Conservation (phyloP, 2,113 vertebrate species). For the Dicerorhinus sumatrensis region DNA sequence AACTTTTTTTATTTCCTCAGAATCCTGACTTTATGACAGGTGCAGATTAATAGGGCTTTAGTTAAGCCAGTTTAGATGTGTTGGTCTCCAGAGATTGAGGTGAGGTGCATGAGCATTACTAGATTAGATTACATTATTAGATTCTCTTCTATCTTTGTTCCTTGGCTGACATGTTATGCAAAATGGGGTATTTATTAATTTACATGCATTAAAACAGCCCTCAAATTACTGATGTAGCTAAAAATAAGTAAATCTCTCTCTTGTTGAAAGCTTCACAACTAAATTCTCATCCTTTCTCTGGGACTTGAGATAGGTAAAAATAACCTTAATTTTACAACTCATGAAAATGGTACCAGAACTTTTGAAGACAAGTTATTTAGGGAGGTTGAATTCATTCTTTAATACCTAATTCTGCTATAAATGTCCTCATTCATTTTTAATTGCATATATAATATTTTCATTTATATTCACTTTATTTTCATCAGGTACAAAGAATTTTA, state of each 20-base stretch:
- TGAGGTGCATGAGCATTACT: background rate
- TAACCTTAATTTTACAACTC: conserved; percentile 29
- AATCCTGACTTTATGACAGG: background rate
- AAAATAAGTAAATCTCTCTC: conserved; percentile 6
- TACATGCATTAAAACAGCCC: background rate
- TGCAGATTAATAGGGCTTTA: background rate
- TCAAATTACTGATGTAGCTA: background rate
- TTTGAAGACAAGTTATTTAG: background rate
- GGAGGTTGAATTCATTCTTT: conserved; percentile 11
- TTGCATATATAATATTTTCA: background rate
- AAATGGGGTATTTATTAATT: conserved; percentile 24
- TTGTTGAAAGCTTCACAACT: background rate
- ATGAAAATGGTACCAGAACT: conserved; percentile 32
- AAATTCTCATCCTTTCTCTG: conserved; percentile 43
- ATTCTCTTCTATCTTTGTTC: conserved; percentile 21
- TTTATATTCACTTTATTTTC: conserved; percentile 28
- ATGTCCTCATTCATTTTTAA: conserved; percentile 41
- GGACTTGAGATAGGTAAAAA: background rate
- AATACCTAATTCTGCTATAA: background rate
- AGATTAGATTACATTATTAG: conserved; percentile 4
- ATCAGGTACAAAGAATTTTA: conserved; percentile 91
- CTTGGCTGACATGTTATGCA: background rate
- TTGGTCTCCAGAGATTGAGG: background rate
- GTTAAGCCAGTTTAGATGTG: conserved; percentile 6
- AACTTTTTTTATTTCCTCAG: background rate